Evolutionary conservation across 2,888 invertebrate genomes (phyloP).

Genomic region (Biston stratarius): DNA sequence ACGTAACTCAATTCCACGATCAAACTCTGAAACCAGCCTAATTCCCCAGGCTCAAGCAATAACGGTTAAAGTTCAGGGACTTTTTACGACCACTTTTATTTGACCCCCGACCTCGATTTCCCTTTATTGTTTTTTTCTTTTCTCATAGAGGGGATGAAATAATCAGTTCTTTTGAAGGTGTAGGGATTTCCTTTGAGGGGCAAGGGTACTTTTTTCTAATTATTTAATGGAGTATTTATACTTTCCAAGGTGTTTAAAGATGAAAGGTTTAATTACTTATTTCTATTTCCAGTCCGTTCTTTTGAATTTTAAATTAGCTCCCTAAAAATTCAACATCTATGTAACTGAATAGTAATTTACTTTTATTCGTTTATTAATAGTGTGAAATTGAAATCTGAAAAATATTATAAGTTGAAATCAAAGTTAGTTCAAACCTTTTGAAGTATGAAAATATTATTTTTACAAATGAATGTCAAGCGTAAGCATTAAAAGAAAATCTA

Average conservation of each 20-base stretch:
- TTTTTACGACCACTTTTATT: slow-evolving; percentile 45
- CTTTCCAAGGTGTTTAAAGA: slow-evolving; percentile 24
- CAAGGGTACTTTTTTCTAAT: slow-evolving; percentile 26
- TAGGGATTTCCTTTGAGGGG: slow-evolving; percentile 30
- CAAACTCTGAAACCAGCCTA: slow-evolving; percentile 8
- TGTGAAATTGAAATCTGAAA: no score
- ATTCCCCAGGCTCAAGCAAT: slow-evolving; percentile 16
- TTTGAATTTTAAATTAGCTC: slow-evolving; percentile 3
- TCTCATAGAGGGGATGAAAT: slow-evolving; percentile 42
- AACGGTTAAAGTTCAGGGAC: slow-evolving; percentile 40
- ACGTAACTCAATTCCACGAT: background rate
- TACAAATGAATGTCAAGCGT: background rate
- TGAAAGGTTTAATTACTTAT: slow-evolving; percentile 17
- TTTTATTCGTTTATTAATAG: background rate
- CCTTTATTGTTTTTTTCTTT: slow-evolving; percentile 46
- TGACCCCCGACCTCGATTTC: slow-evolving; percentile 45
- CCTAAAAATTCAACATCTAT: background rate
- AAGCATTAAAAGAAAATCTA: background rate
- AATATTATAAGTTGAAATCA: background rate
- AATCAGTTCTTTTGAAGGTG: slow-evolving; percentile 39
- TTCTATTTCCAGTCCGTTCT: slow-evolving; percentile 1
- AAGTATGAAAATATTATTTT: background rate
- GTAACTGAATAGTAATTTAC: background rate
- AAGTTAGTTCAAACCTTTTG: slow-evolving; percentile 1
- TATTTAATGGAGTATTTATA: slow-evolving; percentile 32